Evolutionary conservation across 2,888 invertebrate genomes (phyloP), one percentile per base, ranked within the genome.

Genomic region (Eurois occulta): DNA sequence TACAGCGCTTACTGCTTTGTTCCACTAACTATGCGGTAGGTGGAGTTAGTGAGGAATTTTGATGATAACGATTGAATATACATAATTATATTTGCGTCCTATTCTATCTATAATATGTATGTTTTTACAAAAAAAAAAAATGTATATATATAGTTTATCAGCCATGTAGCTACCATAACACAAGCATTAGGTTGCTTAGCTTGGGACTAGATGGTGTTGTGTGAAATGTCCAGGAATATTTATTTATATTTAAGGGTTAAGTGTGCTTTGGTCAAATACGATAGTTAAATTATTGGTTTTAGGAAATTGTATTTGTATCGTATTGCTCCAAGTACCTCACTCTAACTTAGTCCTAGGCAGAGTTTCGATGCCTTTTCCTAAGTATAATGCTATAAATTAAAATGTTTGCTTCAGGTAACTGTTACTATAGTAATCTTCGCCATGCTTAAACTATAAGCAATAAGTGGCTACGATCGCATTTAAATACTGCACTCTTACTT

Each of bases 1-100:
- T 85, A 81, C 77, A 21, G 75, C 84, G 46, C 85, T 87, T 74
- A 87, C 84, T 72, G 81, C 85, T 87, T 85, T 87, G 87, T 84
- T 77, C 77, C 35, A 72, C 46, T 60, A 70, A 72, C 60, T 64
- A 67, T 86, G 84, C 72, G 84, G 84, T 84, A 68, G 80, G 86
- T 80, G 70, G 72, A 84, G 60, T 48, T 62, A 1, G 21, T 48
- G 2, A 70, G 80, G 77, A 77, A 77, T 81, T 81, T 85, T 62
- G 60, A 81, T 84, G 84, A 43, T 48, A 67, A 28, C 6, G 72
- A 67, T 80, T 52, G 38, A 32, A 28, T 55, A 62, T 3, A 35
- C 35, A 35, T n/a, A n/a, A n/a, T n/a, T n/a, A n/a, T n/a, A n/a
- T n/a, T n/a, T n/a, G n/a, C n/a, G n/a, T n/a, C n/a, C n/a, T n/a